Evolutionary conservation across 2,888 invertebrate genomes (phyloP).

Genomic region (Lymantria monacha): DNA sequence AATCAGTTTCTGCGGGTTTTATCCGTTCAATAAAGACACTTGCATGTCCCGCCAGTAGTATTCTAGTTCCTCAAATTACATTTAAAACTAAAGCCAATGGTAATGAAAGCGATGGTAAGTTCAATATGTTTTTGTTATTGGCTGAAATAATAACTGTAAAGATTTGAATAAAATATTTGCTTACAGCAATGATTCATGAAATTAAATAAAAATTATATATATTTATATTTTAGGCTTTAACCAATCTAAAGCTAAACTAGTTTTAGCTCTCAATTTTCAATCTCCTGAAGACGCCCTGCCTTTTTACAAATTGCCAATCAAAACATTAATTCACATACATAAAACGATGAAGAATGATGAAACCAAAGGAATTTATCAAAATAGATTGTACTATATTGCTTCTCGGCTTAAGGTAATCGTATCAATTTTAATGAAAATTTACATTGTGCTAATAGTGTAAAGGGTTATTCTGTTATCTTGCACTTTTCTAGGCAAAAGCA

Average conservation of each 20-base stretch:
- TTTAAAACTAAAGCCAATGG: too few species aligned
- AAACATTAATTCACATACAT: constrained; percentile 53
- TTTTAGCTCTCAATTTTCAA: constrained; percentile 64
- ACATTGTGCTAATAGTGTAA: too few species aligned
- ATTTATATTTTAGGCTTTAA: constrained; percentile 36
- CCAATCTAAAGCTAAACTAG: constrained; percentile 55
- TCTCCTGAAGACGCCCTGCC: constrained; percentile 77
- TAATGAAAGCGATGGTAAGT: too few species aligned
- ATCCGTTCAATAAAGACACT: not conserved
- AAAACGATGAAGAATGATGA: constrained; percentile 65
- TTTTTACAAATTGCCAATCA: constrained; percentile 69
- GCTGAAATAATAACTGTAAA: too few species aligned
- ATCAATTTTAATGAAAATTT: too few species aligned
- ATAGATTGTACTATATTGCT: constrained; percentile 83
- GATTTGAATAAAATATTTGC: too few species aligned
- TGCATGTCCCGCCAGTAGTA: constrained; percentile 1
- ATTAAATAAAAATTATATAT: too few species aligned
- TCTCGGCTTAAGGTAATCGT: constrained; percentile 62
- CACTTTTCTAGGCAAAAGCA: too few species aligned
- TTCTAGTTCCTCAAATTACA: too few species aligned
- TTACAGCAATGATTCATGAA: too few species aligned
- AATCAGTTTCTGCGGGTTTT: not conserved
- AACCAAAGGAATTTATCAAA: constrained; percentile 59
- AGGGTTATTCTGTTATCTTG: too few species aligned
- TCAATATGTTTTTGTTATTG: too few species aligned